These are phyloP conservation scores for Euphydryas editha DNA, from an alignment of 2,888 invertebrate genomes.

Conservation along the genomic window DNA sequence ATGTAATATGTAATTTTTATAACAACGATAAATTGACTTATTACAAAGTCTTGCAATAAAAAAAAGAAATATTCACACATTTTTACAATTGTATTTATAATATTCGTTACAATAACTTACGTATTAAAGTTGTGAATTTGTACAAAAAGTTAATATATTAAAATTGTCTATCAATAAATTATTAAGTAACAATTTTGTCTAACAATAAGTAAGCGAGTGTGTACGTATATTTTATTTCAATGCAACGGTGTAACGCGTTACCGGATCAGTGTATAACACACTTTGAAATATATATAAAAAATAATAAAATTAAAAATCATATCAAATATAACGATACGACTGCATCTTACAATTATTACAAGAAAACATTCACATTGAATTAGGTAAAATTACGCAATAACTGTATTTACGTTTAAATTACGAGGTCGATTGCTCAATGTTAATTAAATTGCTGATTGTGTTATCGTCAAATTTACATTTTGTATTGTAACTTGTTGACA, in stretches of 20 bases:
- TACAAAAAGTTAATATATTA: neutral
- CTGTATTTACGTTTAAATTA: too few species aligned
- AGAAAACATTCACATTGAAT: neutral
- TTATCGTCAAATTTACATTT: too few species aligned
- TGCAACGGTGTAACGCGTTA: constrained; percentile 2
- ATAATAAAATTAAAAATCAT: neutral
- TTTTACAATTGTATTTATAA: neutral
- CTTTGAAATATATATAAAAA: neutral
- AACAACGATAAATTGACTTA: neutral
- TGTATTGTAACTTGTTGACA: too few species aligned
- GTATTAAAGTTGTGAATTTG: neutral
- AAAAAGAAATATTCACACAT: neutral
- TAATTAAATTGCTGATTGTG: too few species aligned
- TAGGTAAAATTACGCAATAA: neutral
- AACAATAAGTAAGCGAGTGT: neutral
- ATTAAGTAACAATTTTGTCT: constrained; percentile 9
- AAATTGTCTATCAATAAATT: neutral
- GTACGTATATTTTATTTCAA: neutral
- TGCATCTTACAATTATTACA: neutral
- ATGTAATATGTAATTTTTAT: too few species aligned
- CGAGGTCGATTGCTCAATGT: too few species aligned
- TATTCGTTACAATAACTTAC: neutral
- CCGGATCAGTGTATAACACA: neutral
- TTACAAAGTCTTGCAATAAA: neutral
- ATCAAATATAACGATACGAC: neutral